Evolutionary conservation across 2,888 invertebrate genomes (phyloP), one percentile per base, ranked within the genome.

Genomic region (Andrena praecox): DNA sequence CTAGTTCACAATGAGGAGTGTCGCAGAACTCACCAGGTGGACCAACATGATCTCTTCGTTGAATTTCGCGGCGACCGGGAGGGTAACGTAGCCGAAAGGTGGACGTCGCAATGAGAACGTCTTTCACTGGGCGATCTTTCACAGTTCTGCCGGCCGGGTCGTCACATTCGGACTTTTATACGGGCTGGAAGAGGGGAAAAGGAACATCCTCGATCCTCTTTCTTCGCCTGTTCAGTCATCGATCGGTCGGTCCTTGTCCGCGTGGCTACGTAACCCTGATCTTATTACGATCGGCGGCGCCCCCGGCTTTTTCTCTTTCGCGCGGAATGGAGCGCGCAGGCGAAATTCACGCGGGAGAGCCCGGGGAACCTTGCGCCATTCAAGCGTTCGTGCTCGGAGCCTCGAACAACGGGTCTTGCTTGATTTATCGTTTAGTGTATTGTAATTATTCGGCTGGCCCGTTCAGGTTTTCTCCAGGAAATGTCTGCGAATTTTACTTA

Each of bases 151-250:
- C 88, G 86, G 89, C 70, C 66, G 85, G 87, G 79, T 83, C 87
- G 85, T 74, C 85, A 86, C 89, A 86, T 86, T 86, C 87, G 85
- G 81, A 88, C 89, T 86, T 89, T 91, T 91, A 91, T 91, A 91
- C 81, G 73, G 67, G 83, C 77, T n/a, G 29, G 56, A 27, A 64
- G 82, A 71, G 76, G 82, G 82, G 82, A 70, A 77, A 77, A 76
- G 70, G 67, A 76, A 62, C 82, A 75, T 81, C 82, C 82, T 70
- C 81, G 81, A 66, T 82, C 75, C 69, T 81, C 77, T 82, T 82
- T 62, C 75, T 64, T 67, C 63, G 56, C 60, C 24, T 42, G 35
- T 80, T 68, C 82, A 67, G 72, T 82, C 70, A 67, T 27, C 82
- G 86, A 86, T 85, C 85, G 85, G 77, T 62, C 69, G 84, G 82